Evolutionary conservation across 1,140 invertebrate genomes (phyloP), one percentile per base, ranked within the genome.

Genomic region (Akabosia matsudoensis): DNA sequence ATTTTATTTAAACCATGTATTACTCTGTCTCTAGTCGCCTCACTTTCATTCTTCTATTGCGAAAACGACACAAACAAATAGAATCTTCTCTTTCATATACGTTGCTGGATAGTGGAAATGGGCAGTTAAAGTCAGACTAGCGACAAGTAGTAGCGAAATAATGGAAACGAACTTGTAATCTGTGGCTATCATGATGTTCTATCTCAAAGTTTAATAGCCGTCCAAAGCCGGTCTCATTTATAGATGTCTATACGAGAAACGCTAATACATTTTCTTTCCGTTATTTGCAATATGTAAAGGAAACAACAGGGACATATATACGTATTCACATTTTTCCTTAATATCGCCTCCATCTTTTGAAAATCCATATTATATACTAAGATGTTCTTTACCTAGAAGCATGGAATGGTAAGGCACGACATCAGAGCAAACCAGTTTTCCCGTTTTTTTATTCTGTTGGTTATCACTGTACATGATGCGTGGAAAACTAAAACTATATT

Each of bases 401-500:
- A n/a, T n/a, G n/a, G n/a, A n/a, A n/a, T n/a, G n/a, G n/a, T n/a
- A n/a, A n/a, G n/a, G n/a, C n/a, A n/a, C n/a, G n/a, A n/a, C n/a
- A n/a, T n/a, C n/a, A n/a, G n/a, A n/a, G n/a, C n/a, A n/a, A n/a
- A n/a, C n/a, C n/a, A n/a, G n/a, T n/a, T n/a, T n/a, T n/a, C n/a
- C n/a, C n/a, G n/a, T n/a, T n/a, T n/a, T n/a, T n/a, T n/a, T n/a
- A n/a, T 61, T 61, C 24, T 24, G 7, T 24, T 61, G 54, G 54
- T 67, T 67, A 67, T 31, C 22, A 7, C 31, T 10, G 7, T 67
- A 24, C 31, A 2, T n/a, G 61, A 67, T 67, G 61, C 61, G 61
- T 67, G 61, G 61, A 67, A 67, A 67, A 67, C 61, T 67, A 67
- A 67, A 67, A 67, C 61, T 67, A 67, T 67, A 30, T 67, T 67